Evolutionary conservation across 2,888 invertebrate genomes (phyloP).

Genomic region (Drosophila vallismaia): DNA sequence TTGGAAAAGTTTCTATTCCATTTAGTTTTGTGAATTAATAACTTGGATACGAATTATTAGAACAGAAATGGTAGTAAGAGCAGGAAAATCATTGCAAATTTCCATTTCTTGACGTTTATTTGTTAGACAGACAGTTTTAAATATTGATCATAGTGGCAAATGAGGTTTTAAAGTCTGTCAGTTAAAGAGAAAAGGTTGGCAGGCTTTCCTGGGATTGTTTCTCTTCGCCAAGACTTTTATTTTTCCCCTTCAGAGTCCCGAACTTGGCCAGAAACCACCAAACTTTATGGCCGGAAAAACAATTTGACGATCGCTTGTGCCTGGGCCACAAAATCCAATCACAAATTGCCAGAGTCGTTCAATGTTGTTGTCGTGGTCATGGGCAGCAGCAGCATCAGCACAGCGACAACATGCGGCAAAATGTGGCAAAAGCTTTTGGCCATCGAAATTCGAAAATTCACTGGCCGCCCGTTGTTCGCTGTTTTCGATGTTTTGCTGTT

Average conservation of each 20-base stretch:
- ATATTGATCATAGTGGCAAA: neutral
- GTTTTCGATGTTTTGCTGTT: conserved; percentile 56
- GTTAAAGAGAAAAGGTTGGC: neutral
- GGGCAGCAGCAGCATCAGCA: conserved; percentile 37
- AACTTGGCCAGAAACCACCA: neutral
- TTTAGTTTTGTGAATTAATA: no score
- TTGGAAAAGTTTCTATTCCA: neutral
- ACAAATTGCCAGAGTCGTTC: conserved; percentile 71
- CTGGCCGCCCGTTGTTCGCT: conserved; percentile 46
- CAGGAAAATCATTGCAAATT: neutral
- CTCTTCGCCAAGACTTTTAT: no score
- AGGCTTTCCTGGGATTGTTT: neutral
- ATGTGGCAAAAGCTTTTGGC: conserved; percentile 65
- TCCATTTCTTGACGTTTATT: no score
- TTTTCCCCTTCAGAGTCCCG: no score
- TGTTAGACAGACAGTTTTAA: neutral
- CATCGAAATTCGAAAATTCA: conserved; percentile 41
- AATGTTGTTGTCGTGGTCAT: conserved; percentile 64
- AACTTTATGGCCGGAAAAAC: conserved; percentile 29
- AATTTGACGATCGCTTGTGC: conserved; percentile 30
- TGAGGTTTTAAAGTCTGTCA: neutral
- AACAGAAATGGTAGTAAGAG: no score
- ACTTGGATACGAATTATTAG: no score
- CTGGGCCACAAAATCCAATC: conserved; percentile 65
- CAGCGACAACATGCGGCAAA: conserved; percentile 63